Percentiles rank a stretch among this genome's conserved stretches.
phyloP scores from a whole-genome alignment of 23 tunicate genomes.

The Botrylloides violaceus region DNA sequence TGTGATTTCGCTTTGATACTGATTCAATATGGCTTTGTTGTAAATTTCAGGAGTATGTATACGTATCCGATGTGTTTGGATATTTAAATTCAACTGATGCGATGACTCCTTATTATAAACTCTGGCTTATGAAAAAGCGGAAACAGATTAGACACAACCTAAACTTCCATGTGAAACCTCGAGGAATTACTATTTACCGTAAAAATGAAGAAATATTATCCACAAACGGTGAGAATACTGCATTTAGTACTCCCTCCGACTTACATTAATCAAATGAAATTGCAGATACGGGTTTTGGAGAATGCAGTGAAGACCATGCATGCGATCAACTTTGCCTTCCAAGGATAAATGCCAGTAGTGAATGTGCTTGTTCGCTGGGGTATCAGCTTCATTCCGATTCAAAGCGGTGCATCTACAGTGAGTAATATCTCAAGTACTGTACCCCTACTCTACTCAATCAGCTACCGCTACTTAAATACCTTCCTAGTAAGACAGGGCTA shows the following conservation, averaged over 20 bases:
- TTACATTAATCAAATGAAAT: no score
- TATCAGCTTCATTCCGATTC: constrained; percentile 11
- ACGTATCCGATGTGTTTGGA: constrained; percentile 58
- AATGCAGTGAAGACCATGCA: neutral
- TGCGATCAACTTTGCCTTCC: constrained; percentile 81
- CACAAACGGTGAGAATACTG: no score
- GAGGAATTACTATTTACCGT: constrained; percentile 59
- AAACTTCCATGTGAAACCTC: constrained; percentile 51
- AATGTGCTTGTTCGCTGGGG: constrained; percentile 72
- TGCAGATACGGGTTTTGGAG: no score
- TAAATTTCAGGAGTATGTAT: constrained; percentile 47
- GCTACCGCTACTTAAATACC: no score
- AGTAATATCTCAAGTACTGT: no score
- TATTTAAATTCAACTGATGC: no score
- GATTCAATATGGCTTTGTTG: no score
- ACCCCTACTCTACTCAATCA: no score
- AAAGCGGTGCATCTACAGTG: constrained; percentile 1
- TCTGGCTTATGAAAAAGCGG: constrained; percentile 49
- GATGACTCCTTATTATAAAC: constrained; percentile 21
- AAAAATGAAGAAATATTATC: no score
- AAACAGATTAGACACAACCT: constrained; percentile 12
- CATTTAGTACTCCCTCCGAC: no score
- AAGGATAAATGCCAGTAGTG: constrained; percentile 37
- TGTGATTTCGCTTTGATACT: no score
- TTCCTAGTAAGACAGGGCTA: no score